These are phyloP conservation scores for Lordiphosa fenestrarum DNA, from an alignment of 2,888 invertebrate genomes.

Conservation along the genomic window DNA sequence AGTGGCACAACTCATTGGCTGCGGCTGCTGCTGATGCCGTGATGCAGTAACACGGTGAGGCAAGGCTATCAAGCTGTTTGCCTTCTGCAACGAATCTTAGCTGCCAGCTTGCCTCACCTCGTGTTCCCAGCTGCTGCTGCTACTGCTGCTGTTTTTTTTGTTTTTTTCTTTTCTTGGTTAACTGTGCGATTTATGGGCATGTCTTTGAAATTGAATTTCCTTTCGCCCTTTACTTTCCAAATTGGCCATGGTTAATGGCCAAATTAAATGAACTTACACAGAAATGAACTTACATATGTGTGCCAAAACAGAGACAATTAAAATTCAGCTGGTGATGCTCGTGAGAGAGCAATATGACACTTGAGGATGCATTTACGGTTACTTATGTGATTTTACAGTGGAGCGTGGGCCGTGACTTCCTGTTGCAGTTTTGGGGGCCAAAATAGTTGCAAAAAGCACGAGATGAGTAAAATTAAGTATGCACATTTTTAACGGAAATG, in stretches of 20 bases:
- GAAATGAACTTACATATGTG: neutral
- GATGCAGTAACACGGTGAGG: no score
- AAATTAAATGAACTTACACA: no score
- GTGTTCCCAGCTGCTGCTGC: neutral
- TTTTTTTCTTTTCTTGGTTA: no score
- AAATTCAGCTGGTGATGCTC: no score
- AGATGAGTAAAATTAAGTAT: constrained; percentile 32
- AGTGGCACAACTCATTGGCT: constrained; percentile 67
- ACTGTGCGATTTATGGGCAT: constrained; percentile 48
- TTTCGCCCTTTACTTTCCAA: constrained; percentile 59
- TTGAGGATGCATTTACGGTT: no score
- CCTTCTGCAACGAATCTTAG: no score
- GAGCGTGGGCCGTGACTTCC: constrained; percentile 13
- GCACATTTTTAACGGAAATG: constrained; percentile 28
- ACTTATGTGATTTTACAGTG: no score
- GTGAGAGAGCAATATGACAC: no score
- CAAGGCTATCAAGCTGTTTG: no score
- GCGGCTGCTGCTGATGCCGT: constrained; percentile 21
- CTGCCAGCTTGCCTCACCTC: no score
- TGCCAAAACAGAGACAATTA: constrained; percentile 4
- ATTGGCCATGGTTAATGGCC: constrained; percentile 40
- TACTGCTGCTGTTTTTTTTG: constrained; percentile 1
- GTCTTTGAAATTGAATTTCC: constrained; percentile 53
- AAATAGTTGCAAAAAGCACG: constrained; percentile 27
- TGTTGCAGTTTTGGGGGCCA: constrained; percentile 26